These are phyloP conservation scores for Oophaga pumilio DNA, from an alignment of 2,113 vertebrate species.

Conservation along the genomic window DNA sequence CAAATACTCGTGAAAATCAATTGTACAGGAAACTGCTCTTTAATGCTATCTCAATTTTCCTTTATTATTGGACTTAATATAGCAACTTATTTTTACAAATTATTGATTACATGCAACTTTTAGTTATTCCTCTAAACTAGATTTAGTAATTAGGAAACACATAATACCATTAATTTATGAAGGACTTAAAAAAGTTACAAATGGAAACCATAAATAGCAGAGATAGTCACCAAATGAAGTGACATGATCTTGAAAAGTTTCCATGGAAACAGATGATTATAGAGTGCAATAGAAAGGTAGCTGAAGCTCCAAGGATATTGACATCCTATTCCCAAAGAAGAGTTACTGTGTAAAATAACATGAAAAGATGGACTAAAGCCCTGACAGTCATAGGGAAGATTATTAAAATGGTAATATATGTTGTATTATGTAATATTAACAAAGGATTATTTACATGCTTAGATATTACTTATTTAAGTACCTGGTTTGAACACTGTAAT, in stretches of 20 bases:
- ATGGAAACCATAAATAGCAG: conserved; percentile 27
- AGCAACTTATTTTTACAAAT: not conserved
- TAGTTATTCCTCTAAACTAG: not conserved
- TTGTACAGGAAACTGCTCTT: not conserved
- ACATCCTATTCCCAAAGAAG: conserved; percentile 19
- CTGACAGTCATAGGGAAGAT: not conserved
- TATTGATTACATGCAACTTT: too few relatives aligned
- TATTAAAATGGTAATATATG: not conserved
- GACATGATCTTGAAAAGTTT: conserved; percentile 16
- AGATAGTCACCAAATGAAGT: not conserved
- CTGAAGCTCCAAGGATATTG: conserved; percentile 19
- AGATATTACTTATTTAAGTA: not conserved
- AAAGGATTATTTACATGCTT: not conserved
- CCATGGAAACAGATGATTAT: conserved; percentile 35
- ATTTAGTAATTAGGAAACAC: not conserved
- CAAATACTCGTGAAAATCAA: not conserved
- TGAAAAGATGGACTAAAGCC: not conserved
- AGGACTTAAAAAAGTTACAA: conserved; percentile 21
- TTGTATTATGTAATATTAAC: not conserved
- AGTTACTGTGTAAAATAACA: not conserved
- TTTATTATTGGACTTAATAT: not conserved
- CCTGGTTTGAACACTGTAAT: not conserved
- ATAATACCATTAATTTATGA: not conserved
- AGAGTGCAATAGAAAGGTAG: conserved; percentile 25
- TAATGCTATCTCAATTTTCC: not conserved